Conservation (phyloP, 2,888 invertebrate species). For the Acrobasis suavella region DNA sequence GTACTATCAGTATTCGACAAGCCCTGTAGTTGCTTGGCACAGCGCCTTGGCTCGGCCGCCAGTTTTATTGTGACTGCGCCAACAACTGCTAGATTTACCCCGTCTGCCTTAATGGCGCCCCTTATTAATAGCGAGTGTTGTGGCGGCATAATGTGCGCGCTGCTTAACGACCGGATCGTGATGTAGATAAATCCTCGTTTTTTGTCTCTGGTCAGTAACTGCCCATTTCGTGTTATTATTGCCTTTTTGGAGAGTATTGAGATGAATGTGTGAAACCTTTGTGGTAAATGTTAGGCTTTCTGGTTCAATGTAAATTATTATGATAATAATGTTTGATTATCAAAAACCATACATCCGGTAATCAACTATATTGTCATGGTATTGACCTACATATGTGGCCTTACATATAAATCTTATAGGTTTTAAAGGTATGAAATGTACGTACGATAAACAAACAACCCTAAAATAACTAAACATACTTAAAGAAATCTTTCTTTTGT, state of each 20-base stretch:
- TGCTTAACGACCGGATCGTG: constrained; percentile 56
- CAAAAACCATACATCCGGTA: too few species aligned
- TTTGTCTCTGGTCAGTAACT: constrained; percentile 22
- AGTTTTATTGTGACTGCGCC: constrained; percentile 66
- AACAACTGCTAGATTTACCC: constrained; percentile 63
- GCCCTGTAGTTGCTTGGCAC: constrained; percentile 63
- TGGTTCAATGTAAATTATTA: neutral
- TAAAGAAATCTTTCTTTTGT: constrained; percentile 29
- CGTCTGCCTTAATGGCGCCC: constrained; percentile 52
- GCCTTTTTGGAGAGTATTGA: constrained; percentile 3
- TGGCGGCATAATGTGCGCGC: constrained; percentile 52
- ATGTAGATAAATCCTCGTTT: constrained; percentile 54
- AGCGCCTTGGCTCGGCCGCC: constrained; percentile 61
- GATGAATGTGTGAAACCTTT: neutral
- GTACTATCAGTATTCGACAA: constrained; percentile 19
- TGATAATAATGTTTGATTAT: too few species aligned
- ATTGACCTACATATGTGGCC: too few species aligned
- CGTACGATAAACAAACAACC: too few species aligned
- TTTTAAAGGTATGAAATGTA: too few species aligned
- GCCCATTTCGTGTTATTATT: constrained; percentile 2
- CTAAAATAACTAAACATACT: neutral
- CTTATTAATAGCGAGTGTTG: constrained; percentile 61
- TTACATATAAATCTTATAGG: too few species aligned
- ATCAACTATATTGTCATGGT: too few species aligned
- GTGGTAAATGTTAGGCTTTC: neutral